Percentiles rank a stretch among this genome's conserved stretches.
These are phyloP conservation scores for Luehdorfia chinensis DNA, from an alignment of 1,140 invertebrate genomes.

Conservation along the genomic window DNA sequence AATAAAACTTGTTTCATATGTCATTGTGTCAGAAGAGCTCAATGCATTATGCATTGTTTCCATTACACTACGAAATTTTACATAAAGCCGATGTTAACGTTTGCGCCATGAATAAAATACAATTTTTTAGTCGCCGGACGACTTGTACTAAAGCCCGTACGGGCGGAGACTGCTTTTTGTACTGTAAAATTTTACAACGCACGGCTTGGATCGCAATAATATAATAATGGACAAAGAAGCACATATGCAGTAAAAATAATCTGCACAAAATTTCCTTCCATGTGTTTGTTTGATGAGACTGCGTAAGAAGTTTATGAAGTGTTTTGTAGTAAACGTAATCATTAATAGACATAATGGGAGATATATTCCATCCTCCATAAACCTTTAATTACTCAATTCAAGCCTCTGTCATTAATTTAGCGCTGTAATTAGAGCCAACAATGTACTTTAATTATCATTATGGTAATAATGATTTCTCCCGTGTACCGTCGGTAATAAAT, in stretches of 20 bases:
- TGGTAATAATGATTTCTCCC: constrained; percentile 17
- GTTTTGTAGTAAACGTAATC: constrained; percentile 18
- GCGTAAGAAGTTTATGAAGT: constrained; percentile 1
- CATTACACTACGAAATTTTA: constrained; percentile 74
- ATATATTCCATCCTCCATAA: constrained; percentile 13
- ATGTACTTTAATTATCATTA: constrained; percentile 17
- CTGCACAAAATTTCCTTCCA: neutral
- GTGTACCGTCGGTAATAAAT: constrained; percentile 16
- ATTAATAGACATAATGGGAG: constrained; percentile 16
- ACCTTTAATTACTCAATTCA: constrained; percentile 18
- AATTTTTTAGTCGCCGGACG: constrained; percentile 50
- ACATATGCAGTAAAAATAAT: constrained; percentile 1
- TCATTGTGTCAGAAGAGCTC: constrained; percentile 59
- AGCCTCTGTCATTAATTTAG: constrained; percentile 17
- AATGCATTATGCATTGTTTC: constrained; percentile 72
- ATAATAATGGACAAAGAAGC: constrained; percentile 9
- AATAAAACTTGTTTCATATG: constrained; percentile 57
- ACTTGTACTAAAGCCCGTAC: constrained; percentile 22
- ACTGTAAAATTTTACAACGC: constrained; percentile 19
- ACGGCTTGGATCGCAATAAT: constrained; percentile 7
- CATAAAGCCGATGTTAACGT: constrained; percentile 71
- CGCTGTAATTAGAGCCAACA: constrained; percentile 16
- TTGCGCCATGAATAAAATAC: constrained; percentile 69
- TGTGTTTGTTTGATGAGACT: neutral
- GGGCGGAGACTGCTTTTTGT: constrained; percentile 43